These are phyloP conservation scores for Actias luna DNA, from an alignment of 2,888 invertebrate species.

Conservation along the genomic window DNA sequence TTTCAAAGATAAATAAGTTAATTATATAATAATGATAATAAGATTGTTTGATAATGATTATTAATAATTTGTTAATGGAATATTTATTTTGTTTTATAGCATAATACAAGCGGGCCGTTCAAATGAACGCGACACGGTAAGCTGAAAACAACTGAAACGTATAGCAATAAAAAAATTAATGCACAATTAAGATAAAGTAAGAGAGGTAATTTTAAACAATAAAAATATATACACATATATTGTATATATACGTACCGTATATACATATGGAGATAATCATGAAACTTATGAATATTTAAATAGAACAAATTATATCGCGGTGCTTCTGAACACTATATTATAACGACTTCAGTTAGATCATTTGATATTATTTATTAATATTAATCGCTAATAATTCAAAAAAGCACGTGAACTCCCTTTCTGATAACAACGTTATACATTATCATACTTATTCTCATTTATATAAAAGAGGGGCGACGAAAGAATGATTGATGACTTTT, in stretches of 20 bases:
- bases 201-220: neutral
- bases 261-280: neutral
- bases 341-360: neutral
- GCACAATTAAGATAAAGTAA: neutral
- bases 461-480: neutral
- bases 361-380: neutral
- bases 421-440: neutral
- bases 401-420: neutral
- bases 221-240: no score
- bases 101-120: neutral
- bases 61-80: neutral
- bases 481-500: neutral
- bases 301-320: neutral
- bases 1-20: neutral
- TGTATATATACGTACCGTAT: neutral
- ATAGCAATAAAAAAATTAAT: neutral
- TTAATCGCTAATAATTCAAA: constrained; percentile 1
- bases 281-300: neutral
- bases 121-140: neutral
- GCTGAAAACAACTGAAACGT: neutral
- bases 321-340: neutral
- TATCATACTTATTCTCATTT: neutral
- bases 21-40: neutral
- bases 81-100: neutral
- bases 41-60: neutral